phyloP scores from a whole-genome alignment of 1,140 invertebrate species.

The Zaprionus lachaisei region DNA sequence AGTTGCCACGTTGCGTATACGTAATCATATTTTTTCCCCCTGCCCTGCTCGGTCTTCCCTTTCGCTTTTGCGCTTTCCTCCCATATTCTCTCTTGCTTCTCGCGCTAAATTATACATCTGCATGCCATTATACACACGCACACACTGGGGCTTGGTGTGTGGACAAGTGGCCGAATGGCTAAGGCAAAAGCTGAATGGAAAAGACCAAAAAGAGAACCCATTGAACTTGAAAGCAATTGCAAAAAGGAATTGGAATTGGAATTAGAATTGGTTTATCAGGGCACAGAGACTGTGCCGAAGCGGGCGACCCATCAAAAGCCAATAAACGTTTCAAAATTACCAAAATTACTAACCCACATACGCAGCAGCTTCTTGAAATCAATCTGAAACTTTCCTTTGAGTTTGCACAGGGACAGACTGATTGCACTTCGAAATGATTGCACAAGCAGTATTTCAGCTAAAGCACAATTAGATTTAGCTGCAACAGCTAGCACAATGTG shows the following conservation, averaged over 20 bases:
- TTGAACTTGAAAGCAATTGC: slow-evolving; percentile 42
- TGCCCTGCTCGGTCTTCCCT: background rate
- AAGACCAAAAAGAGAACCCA: slow-evolving; percentile 24
- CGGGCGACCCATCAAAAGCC: slow-evolving; percentile 30
- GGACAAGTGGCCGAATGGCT: slow-evolving; percentile 59
- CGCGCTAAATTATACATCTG: slow-evolving; percentile 68
- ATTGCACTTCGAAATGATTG: no score
- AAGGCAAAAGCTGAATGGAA: slow-evolving; percentile 28
- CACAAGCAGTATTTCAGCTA: no score
- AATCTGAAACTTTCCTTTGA: background rate
- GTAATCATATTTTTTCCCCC: slow-evolving; percentile 66
- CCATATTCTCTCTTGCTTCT: slow-evolving; percentile 7
- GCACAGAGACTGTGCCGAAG: background rate
- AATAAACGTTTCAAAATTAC: slow-evolving; percentile 30
- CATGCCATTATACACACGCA: slow-evolving; percentile 37
- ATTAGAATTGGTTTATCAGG: slow-evolving; percentile 29
- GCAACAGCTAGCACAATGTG: no score
- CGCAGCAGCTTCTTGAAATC: background rate
- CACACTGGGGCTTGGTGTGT: slow-evolving; percentile 33
- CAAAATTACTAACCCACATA: slow-evolving; percentile 24
- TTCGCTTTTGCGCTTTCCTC: slow-evolving; percentile 8
- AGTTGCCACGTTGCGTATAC: slow-evolving; percentile 78
- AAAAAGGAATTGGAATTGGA: slow-evolving; percentile 16
- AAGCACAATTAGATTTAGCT: no score
- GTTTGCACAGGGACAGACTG: no score